Base-by-base conservation (phyloP, 2,797 vertebrate species). In the Anguilla anguilla region DNA sequence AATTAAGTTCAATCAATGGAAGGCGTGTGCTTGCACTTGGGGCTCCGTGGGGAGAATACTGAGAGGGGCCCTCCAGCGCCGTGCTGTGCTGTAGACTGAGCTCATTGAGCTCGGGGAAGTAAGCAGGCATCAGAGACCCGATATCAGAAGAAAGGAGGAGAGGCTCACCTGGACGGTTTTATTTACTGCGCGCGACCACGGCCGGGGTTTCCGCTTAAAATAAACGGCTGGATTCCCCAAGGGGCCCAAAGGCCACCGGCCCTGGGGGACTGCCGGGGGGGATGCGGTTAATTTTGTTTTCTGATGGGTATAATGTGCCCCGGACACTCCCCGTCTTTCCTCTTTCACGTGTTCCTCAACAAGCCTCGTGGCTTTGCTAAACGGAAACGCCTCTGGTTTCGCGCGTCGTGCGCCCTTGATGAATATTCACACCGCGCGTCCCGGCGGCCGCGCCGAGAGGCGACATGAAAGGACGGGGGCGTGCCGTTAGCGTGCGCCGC, bases 1-100 rank as follows among this genome's bases (percentile, higher is more conserved):
- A 81, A 85, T 88, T 88, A 84, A 84, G 64, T 77, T 74, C 15
- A 85, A 74, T 85, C 22, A 77, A 55, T 84, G 82, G 39, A 84
- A 25, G 69, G 28, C 15, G 49, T 57, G 64, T 39, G 17, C 17
- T 82, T 43, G 22, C 61, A 39, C 25, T 87, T 61, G 9, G 19
- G 31, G 11, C 61, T 77, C 86, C 43, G 39, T 19, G 82, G 61
- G 64, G 28, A 46, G 35, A 11, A 31, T 35, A 74, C 22, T 17
- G 43, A 31, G 51, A 51, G 69, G 64, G 31, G 46, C 69, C 49
- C 86, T 79, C 3, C 49, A 77, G 72, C 31, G 9, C 51, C 57
- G 15, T 85, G 39, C 35, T 6, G n/a, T 22, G 84, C 39, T 22
- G 59, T 64, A 22, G 57, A 85, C 64, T 61, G 55, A 39, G 59